Evolutionary conservation across 2,113 vertebrate genomes (phyloP).

Genomic region (Dunckerocampus dactyliophorus): DNA sequence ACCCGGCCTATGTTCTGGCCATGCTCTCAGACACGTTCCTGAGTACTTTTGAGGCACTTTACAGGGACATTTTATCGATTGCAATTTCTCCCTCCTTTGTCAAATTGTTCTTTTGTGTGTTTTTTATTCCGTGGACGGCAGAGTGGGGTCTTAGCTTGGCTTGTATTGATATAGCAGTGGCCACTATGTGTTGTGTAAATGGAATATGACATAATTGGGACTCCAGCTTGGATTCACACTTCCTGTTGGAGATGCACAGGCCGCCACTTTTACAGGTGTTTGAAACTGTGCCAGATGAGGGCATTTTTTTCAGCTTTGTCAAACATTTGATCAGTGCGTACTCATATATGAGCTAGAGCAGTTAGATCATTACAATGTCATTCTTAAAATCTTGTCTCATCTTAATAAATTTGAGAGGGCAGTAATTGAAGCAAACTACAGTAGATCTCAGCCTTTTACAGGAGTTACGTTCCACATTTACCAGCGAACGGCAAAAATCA

Average conservation of each 20-base stretch:
- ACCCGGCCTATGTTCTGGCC: conserved; percentile 36
- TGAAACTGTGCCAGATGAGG: conserved; percentile 11
- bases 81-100: conserved; percentile 50
- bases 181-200: conserved; percentile 46
- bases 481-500: too few relatives aligned
- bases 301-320: neutral
- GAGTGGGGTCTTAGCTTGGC: conserved; percentile 27
- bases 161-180: conserved; percentile 24
- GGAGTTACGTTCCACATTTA: too few relatives aligned
- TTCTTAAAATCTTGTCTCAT: too few relatives aligned
- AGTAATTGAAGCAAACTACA: too few relatives aligned
- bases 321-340: neutral
- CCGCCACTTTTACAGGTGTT: conserved; percentile 30
- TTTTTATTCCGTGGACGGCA: conserved; percentile 40
- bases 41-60: conserved; percentile 56
- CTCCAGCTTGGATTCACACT: conserved; percentile 22
- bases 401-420: too few relatives aligned
- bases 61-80: conserved; percentile 55
- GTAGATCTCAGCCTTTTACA: too few relatives aligned
- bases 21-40: conserved; percentile 38
- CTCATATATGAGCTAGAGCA: neutral
- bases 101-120: conserved; percentile 54
- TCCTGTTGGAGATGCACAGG: conserved; percentile 28
- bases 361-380: too few relatives aligned
- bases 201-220: conserved; percentile 37